A percentile compares a stretch with the other conserved stretches of the same genome.
Conservation (phyloP, 2,888 invertebrate species). For the Nyleta sp. region DNA sequence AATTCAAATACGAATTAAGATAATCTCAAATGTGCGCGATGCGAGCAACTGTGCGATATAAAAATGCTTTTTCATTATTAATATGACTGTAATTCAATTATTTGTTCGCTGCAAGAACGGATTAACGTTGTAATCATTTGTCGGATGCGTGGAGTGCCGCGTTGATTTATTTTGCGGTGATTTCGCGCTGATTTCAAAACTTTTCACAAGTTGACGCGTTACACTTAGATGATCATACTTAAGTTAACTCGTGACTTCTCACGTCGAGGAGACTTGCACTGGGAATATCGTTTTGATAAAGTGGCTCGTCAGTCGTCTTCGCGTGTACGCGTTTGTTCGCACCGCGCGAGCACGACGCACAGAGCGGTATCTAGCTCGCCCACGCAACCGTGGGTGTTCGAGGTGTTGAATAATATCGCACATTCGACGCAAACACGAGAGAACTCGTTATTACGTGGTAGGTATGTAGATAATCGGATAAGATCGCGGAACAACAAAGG, state of each 20-base stretch:
- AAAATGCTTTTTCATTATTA: too few relatives aligned
- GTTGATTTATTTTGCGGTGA: conserved; percentile 6
- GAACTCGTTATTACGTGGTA: conserved; percentile 70
- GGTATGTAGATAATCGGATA: conserved; percentile 57
- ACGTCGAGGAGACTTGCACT: conserved; percentile 30
- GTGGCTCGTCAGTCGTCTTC: conserved; percentile 53
- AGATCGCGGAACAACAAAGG: conserved; percentile 56
- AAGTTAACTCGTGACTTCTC: conserved; percentile 30
- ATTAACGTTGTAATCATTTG: not conserved
- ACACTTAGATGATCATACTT: conserved; percentile 26
- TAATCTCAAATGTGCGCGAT: not conserved
- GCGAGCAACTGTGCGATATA: not conserved
- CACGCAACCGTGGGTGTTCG: conserved; percentile 67
- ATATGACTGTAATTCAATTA: not conserved
- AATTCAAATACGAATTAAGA: conserved; percentile 15
- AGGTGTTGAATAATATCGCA: conserved; percentile 73
- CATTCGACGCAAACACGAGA: conserved; percentile 68
- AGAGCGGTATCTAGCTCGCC: conserved; percentile 57
- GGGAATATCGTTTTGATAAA: conserved; percentile 56
- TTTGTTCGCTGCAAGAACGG: not conserved
- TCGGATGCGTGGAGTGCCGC: not conserved
- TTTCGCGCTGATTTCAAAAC: conserved; percentile 3
- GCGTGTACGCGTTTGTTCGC: conserved; percentile 56
- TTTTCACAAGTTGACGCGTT: conserved; percentile 18
- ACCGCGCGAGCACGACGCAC: conserved; percentile 34